A percentile compares a stretch with the other conserved stretches of the same genome.
phyloP scores from a whole-genome alignment of 92 coral and sea anemone genomes.

The Epizoanthus illoricatus region DNA sequence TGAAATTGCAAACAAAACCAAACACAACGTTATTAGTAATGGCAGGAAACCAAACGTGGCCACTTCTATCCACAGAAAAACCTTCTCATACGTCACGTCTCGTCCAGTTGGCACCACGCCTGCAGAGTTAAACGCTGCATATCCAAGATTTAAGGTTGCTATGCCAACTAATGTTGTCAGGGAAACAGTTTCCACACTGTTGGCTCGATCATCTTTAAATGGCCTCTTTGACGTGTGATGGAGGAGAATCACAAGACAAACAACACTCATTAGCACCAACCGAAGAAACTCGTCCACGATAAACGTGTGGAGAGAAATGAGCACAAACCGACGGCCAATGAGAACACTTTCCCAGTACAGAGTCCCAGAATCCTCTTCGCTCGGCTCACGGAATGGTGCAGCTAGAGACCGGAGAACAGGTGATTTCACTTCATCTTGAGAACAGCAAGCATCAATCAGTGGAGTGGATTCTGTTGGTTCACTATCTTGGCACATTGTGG shows the following conservation, averaged over 20 bases:
- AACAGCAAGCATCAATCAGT: neutral
- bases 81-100: neutral
- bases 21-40: neutral
- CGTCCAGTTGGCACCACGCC: neutral
- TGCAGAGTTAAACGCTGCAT: no score
- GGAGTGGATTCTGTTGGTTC: neutral
- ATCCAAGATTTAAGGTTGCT: constrained; percentile 13
- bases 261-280: no score
- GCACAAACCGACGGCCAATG: no score
- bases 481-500: neutral
- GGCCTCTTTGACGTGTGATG: neutral
- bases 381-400: no score
- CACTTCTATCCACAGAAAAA: constrained; percentile 32
- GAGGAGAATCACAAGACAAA: no score
- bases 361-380: no score
- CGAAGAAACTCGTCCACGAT: no score
- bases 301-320: no score
- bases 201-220: neutral
- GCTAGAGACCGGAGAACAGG: neutral
- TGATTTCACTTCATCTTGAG: neutral
- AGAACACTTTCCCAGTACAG: no score
- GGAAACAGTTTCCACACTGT: constrained; percentile 21
- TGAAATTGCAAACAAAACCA: no score
- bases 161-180: constrained; percentile 7
- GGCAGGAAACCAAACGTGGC: constrained; percentile 27